Percentiles rank a stretch among this genome's conserved stretches.
phyloP scores from a whole-genome alignment of 2,888 invertebrate genomes.

The Phaonia tiefii region DNA sequence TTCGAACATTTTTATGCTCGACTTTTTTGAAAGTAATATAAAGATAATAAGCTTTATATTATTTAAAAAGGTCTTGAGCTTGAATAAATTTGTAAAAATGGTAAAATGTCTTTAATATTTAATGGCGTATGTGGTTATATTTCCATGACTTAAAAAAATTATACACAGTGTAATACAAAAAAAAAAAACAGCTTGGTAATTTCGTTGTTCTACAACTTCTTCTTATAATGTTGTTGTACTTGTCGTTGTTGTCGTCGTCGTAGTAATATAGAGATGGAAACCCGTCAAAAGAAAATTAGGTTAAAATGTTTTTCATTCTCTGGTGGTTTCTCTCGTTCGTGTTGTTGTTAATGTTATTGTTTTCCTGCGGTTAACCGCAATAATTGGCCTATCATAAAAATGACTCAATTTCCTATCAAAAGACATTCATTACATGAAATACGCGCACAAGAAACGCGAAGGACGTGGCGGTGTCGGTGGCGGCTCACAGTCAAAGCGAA shows the following conservation, averaged over 20 bases:
- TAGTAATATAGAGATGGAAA: too few species aligned
- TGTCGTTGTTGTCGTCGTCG: too few species aligned
- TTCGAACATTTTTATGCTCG: too few species aligned
- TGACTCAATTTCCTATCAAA: conserved; percentile 55
- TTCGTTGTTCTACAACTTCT: conserved; percentile 25
- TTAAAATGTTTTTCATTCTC: conserved; percentile 59
- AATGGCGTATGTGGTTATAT: too few species aligned
- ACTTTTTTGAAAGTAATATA: too few species aligned
- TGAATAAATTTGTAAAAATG: too few species aligned
- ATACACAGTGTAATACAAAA: too few species aligned
- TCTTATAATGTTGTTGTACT: background rate
- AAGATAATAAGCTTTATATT: too few species aligned
- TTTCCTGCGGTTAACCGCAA: conserved; percentile 57
- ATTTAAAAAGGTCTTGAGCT: too few species aligned
- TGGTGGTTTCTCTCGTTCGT: background rate
- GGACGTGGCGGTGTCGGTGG: background rate
- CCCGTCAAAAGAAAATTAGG: conserved; percentile 39
- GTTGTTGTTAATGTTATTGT: background rate
- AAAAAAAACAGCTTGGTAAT: too few species aligned
- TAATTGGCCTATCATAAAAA: conserved; percentile 55
- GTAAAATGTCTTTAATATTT: too few species aligned
- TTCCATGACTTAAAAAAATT: too few species aligned
- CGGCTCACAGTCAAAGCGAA: background rate
- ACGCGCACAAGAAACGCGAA: background rate
- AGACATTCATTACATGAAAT: conserved; percentile 40